These are phyloP conservation scores for Helobdella robusta DNA, from an alignment of 2,888 invertebrate genomes.

Conservation along the genomic window DNA sequence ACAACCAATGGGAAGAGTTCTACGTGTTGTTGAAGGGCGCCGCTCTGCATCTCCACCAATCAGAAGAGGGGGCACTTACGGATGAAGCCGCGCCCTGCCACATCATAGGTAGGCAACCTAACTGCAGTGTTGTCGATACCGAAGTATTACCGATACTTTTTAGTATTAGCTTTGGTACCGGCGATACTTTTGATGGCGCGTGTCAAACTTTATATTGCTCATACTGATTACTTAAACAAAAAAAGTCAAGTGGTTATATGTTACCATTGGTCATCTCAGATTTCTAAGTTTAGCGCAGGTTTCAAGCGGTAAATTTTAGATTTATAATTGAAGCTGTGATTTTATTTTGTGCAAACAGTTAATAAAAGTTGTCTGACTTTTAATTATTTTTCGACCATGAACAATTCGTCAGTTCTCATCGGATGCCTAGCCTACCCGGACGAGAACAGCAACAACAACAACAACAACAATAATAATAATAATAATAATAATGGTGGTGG, in stretches of 20 bases:
- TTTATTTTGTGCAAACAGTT: background rate
- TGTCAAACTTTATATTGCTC: no score
- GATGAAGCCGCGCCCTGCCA: background rate
- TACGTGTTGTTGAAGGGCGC: conserved; percentile 97
- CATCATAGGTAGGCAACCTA: background rate
- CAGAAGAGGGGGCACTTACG: conserved; percentile 40
- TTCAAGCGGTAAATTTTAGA: background rate
- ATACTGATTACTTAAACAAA: no score
- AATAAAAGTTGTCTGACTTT: background rate
- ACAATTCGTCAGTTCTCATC: conserved; percentile 43
- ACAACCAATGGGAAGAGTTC: conserved; percentile 94
- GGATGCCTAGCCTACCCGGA: conserved; percentile 83
- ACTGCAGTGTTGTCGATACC: no score
- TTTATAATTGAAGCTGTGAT: background rate
- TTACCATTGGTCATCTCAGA: no score
- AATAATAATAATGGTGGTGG: no score
- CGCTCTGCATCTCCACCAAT: conserved; percentile 75
- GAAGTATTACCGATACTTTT: no score
- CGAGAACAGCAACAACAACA: conserved; percentile 96
- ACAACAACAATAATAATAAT: no score
- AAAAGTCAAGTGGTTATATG: no score
- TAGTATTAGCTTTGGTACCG: no score
- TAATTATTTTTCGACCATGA: background rate
- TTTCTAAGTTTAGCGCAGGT: background rate
- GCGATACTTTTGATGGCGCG: no score